Percentiles rank a stretch among this genome's conserved stretches.
These are phyloP conservation scores for Timandra comae DNA, from an alignment of 2,888 invertebrate species.

Conservation along the genomic window DNA sequence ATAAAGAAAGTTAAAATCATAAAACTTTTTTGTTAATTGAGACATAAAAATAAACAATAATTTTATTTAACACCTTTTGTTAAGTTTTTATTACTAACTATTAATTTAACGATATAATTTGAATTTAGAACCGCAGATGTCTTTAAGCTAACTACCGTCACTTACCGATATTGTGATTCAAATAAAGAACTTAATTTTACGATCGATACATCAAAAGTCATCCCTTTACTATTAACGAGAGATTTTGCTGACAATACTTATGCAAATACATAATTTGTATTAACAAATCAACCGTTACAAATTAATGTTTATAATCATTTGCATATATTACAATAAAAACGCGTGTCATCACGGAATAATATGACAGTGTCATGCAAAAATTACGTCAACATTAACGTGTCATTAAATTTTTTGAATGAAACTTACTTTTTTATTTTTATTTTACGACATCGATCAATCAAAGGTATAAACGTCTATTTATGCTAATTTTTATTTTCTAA, in stretches of 20 bases:
- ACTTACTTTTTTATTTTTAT: no score
- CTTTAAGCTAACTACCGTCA: slow-evolving; percentile 31
- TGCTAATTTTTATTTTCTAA: slow-evolving; percentile 51
- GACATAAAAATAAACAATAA: slow-evolving; percentile 1
- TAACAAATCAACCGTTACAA: slow-evolving; percentile 76
- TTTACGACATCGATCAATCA: slow-evolving; percentile 71
- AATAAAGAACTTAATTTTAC: slow-evolving; percentile 47
- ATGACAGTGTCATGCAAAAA: slow-evolving; percentile 39
- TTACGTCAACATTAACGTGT: slow-evolving; percentile 40
- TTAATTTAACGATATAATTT: slow-evolving; percentile 19
- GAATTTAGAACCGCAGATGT: slow-evolving; percentile 50
- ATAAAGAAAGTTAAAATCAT: neutral
- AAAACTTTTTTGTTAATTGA: neutral
- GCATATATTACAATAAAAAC: slow-evolving; percentile 64
- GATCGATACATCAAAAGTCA: slow-evolving; percentile 65
- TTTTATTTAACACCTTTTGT: slow-evolving; percentile 5
- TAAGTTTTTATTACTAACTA: slow-evolving; percentile 18
- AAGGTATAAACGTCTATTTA: slow-evolving; percentile 40
- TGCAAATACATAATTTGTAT: slow-evolving; percentile 31
- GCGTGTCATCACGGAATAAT: slow-evolving; percentile 53
- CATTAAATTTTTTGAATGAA: slow-evolving; percentile 48
- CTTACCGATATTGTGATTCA: slow-evolving; percentile 43
- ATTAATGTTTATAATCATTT: slow-evolving; percentile 71
- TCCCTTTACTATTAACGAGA: slow-evolving; percentile 32
- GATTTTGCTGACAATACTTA: slow-evolving; percentile 36